Conservation (phyloP, 2,888 invertebrate species). For the Nowickia ferox region DNA sequence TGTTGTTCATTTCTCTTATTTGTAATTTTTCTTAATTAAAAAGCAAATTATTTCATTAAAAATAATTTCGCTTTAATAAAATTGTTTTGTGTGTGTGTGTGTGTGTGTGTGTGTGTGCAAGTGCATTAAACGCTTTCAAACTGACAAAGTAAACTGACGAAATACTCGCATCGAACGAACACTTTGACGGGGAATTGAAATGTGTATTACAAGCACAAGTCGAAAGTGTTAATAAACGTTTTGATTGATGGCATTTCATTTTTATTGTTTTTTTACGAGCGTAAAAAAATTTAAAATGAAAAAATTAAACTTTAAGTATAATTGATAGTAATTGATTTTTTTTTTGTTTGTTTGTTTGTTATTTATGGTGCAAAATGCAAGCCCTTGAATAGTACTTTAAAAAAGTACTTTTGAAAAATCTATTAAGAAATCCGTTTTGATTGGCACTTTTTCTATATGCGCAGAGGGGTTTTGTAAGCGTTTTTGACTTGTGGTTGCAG, state of each 20-base stretch:
- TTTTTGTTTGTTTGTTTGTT: not conserved
- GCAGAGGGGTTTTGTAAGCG: no score
- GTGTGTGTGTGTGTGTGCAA: not conserved
- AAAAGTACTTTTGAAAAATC: no score
- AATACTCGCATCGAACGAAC: not conserved
- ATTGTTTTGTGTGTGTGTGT: not conserved
- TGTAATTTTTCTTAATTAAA: conserved; percentile 38
- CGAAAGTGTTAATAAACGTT: conserved; percentile 43
- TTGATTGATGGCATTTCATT: conserved; percentile 40
- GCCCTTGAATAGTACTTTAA: no score
- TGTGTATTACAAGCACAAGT: conserved; percentile 36
- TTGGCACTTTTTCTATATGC: no score
- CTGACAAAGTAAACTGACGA: conserved; percentile 17
- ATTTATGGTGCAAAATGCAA: not conserved
- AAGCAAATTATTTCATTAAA: conserved; percentile 37
- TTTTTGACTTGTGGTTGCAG: no score
- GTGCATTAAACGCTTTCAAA: conserved; percentile 17
- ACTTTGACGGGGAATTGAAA: conserved; percentile 30
- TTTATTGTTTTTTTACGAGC: not conserved
- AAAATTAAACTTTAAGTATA: not conserved
- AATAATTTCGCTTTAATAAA: conserved; percentile 2
- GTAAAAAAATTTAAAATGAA: not conserved
- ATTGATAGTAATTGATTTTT: no score
- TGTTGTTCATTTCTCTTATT: conserved; percentile 6
- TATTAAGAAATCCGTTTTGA: no score